These are phyloP conservation scores for Rhogogaster chlorosoma DNA, from an alignment of 2,888 invertebrate species.

Conservation along the genomic window DNA sequence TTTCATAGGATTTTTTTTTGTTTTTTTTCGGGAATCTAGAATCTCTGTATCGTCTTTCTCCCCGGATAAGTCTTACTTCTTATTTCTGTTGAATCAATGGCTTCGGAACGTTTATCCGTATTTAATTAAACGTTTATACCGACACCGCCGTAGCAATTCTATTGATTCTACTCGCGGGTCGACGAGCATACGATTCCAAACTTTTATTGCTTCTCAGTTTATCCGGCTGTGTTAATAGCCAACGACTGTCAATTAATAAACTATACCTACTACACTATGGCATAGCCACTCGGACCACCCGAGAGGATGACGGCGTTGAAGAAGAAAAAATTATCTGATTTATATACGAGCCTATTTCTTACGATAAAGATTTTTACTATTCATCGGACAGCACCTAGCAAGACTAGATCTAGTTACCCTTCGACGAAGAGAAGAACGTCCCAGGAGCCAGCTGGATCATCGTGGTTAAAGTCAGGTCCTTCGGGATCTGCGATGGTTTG, in stretches of 20 bases:
- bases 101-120: neutral
- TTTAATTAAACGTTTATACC: constrained; percentile 3
- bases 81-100: neutral
- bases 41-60: neutral
- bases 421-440: neutral
- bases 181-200: constrained; percentile 19
- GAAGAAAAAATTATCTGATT: constrained; percentile 18
- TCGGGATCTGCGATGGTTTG: neutral
- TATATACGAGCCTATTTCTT: constrained; percentile 15
- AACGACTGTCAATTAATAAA: constrained; percentile 47
- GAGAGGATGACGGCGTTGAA: neutral
- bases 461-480: neutral
- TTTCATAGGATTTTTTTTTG: neutral
- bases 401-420: constrained; percentile 33
- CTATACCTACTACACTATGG: neutral
- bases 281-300: constrained; percentile 1
- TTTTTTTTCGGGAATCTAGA: neutral
- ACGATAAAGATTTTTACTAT: neutral
- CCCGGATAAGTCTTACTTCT: neutral
- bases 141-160: constrained; percentile 1
- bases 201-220: constrained; percentile 11
- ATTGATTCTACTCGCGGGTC: neutral
- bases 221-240: constrained; percentile 28
- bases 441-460: neutral
- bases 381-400: neutral